Conservation (phyloP, 2,797 vertebrate genomes). For the Fistularia tabacaria region DNA sequence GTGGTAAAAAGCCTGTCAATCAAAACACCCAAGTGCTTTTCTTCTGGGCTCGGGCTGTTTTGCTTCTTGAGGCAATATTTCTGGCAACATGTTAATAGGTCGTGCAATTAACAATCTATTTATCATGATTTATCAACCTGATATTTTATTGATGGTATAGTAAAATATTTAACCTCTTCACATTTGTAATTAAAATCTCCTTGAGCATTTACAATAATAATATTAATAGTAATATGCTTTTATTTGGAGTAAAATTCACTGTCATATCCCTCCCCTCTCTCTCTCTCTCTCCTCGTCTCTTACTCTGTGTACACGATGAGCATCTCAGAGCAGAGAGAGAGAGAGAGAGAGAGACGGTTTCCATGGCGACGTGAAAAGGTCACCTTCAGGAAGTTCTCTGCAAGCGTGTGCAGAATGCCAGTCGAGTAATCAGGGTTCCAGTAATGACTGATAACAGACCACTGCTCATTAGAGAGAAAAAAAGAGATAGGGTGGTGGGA, state of each 20-base stretch:
- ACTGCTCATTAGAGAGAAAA: constrained; percentile 65
- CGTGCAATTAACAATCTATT: too few relatives aligned
- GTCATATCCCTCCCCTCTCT: constrained; percentile 32
- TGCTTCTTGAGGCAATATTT: too few relatives aligned
- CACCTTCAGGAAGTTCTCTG: constrained; percentile 81
- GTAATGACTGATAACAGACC: constrained; percentile 75
- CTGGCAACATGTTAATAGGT: too few relatives aligned
- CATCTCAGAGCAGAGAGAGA: constrained; percentile 43
- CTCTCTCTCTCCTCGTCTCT: constrained; percentile 23
- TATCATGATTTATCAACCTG: too few relatives aligned
- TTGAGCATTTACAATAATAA: constrained; percentile 7
- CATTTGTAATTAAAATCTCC: constrained; percentile 7
- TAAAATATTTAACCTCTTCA: constrained; percentile 20
- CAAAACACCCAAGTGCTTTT: too few relatives aligned
- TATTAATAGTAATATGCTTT: constrained; percentile 42
- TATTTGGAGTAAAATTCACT: constrained; percentile 51
- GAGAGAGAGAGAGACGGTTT: constrained; percentile 58
- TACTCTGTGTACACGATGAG: constrained; percentile 42
- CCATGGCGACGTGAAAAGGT: constrained; percentile 80
- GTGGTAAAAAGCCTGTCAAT: too few relatives aligned
- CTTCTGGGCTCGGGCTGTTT: too few relatives aligned
- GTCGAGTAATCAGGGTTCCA: constrained; percentile 77
- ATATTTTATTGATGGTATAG: constrained; percentile 6
- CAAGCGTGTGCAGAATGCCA: constrained; percentile 68
- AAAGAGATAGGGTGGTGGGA: constrained; percentile 10